These are phyloP conservation scores for Drosophila ambigua DNA, from an alignment of 1,140 invertebrate species.

Conservation along the genomic window DNA sequence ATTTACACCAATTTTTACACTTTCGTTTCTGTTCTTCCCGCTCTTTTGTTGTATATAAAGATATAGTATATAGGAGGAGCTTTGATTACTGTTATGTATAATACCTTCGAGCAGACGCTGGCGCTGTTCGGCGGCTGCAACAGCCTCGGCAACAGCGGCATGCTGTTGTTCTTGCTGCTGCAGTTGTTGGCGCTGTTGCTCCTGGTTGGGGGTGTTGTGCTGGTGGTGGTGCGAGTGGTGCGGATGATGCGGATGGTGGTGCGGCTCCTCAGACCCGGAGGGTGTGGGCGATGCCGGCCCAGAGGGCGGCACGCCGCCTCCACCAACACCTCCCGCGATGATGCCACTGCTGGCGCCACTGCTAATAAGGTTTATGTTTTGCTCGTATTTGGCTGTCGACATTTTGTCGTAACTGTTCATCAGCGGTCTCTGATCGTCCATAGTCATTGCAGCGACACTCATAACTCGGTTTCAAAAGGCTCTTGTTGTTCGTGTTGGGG, in stretches of 20 bases:
- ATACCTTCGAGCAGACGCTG: slow-evolving; percentile 83
- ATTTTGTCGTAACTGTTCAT: slow-evolving; percentile 84
- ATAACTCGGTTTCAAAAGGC: slow-evolving; percentile 64
- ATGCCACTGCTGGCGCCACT: slow-evolving; percentile 31
- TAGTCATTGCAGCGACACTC: slow-evolving; percentile 84
- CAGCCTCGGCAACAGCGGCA: slow-evolving; percentile 70
- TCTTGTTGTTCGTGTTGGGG: slow-evolving; percentile 30
- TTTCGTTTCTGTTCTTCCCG: slow-evolving; percentile 3
- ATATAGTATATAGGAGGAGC: slow-evolving; percentile 46
- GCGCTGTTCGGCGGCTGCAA: slow-evolving; percentile 78
- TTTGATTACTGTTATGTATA: slow-evolving; percentile 61
- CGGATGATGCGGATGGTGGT: slow-evolving; percentile 47
- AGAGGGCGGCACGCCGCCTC: slow-evolving; percentile 40
- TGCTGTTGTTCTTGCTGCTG: slow-evolving; percentile 60
- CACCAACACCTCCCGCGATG: slow-evolving; percentile 32
- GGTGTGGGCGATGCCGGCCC: slow-evolving; percentile 79
- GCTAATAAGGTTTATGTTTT: slow-evolving; percentile 67
- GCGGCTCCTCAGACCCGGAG: slow-evolving; percentile 65
- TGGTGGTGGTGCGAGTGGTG: slow-evolving; percentile 54
- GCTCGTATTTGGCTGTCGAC: slow-evolving; percentile 77
- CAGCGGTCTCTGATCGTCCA: slow-evolving; percentile 84
- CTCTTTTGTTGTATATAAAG: slow-evolving; percentile 35
- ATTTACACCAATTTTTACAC: slow-evolving; percentile 14
- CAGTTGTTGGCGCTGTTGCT: slow-evolving; percentile 56
- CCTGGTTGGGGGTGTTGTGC: slow-evolving; percentile 56